Conservation (phyloP, 2,113 vertebrate species). For the Reinhardtius hippoglossoides region DNA sequence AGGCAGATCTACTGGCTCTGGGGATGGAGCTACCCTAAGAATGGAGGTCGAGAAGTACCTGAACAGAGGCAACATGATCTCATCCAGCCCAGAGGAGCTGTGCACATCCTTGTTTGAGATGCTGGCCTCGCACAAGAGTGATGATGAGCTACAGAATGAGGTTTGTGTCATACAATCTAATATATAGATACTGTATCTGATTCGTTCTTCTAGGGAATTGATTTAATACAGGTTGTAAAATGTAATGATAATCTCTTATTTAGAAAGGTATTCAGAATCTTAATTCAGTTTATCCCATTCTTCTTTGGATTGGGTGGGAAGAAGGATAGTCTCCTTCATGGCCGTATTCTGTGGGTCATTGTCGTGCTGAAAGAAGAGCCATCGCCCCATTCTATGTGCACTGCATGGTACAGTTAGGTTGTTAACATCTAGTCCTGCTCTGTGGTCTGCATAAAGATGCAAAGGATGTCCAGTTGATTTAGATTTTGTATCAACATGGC, state of each 20-base stretch:
- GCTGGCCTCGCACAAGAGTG: slow-evolving; percentile 91
- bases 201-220: no score
- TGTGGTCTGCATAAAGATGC: no score
- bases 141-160: slow-evolving; percentile 98
- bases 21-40: slow-evolving; percentile 84
- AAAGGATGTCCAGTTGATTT: no score
- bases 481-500: no score
- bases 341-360: neutral
- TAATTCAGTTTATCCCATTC: no score
- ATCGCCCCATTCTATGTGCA: neutral
- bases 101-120: slow-evolving; percentile 96
- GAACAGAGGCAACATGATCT: slow-evolving; percentile 85
- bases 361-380: neutral
- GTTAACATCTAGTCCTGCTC: no score
- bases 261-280: no score
- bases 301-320: no score
- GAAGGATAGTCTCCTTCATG: no score
- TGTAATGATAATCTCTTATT: no score
- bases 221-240: no score
- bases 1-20: slow-evolving; percentile 44
- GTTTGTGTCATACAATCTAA: neutral
- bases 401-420: no score
- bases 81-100: slow-evolving; percentile 91
- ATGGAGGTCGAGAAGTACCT: slow-evolving; percentile 93
- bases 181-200: neutral